Evolutionary conservation across 2,797 vertebrate genomes (phyloP), one percentile per base, ranked within the genome.

Genomic region (Ataeniobius toweri): DNA sequence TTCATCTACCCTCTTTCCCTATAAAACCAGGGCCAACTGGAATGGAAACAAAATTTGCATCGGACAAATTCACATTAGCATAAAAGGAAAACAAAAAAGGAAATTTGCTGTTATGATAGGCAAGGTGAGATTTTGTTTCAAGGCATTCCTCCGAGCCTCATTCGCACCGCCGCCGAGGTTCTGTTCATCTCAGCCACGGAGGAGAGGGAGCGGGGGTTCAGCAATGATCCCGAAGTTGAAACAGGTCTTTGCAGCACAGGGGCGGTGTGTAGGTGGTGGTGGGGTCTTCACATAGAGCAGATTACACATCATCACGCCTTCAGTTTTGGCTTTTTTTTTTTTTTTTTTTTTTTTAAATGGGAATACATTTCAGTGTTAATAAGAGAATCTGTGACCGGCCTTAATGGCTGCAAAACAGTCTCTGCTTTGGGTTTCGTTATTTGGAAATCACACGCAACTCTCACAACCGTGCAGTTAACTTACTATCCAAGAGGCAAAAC

Each of bases 21-120:
- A 86, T 86, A 93, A 50, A 92, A 92, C 80, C 93, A 95, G 94
- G 94, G 93, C 94, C 92, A 92, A 94, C 93, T 94, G 92, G 91
- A 95, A 93, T 91, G 86, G 83, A 75, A 77, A n/a, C 26, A 41
- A 50, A 69, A 87, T 6, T 83, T 88, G 80, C 89, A 88, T 89
- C 88, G 39, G 84, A 85, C 80, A 87, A 90, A 88, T 95, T 96
- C 94, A 96, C 94, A 95, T 96, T 95, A 94, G 89, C 89, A 93
- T 75, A 58, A 89, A 79, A 89, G 89, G 90, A 82, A 87, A 81
- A 85, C 85, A 89, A 86, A 86, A 82, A 82, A 41, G 77, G 61
- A 68, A 83, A 89, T 53, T 88, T 85, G 91, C 87, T 80, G 84
- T 87, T 75, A 28, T 88, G 91, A 91, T 81, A 89, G 91, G 91